Evolutionary conservation across 2,888 invertebrate genomes (phyloP), one percentile per base, ranked within the genome.

Genomic region (Notodonta dromedarius): DNA sequence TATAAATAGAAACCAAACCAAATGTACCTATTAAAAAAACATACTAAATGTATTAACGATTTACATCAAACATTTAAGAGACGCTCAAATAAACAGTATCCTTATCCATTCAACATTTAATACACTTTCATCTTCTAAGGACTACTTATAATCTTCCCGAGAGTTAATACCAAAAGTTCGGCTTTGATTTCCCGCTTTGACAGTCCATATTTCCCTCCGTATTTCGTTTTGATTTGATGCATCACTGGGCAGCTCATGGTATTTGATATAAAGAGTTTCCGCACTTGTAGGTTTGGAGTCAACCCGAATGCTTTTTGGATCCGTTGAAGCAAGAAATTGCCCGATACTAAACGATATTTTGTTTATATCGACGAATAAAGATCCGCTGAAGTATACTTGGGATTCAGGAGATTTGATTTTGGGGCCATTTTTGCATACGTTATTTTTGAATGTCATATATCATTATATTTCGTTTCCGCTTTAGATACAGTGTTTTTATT

Each of bases 161-260:
- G 14, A 56, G 56, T 59, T 24, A 40, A 44, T 59, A 48, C 42
- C 57, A 35, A 40, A 39, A 40, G 50, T 50, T 57, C 16, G 6
- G 16, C 24, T 46, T 50, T 55, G 56, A 63, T 40, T 55, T 57
- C 63, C 58, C 61, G 55, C 53, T 61, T 59, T 58, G 39, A 48
- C 35, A 35, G 39, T 56, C 57, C 58, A 61, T 61, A 63, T 60
- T 57, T 63, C 60, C 58, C 59, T 73, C 57, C 60, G 60, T 59
- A 70, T 73, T 76, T 66, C 71, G 77, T 73, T 81, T 80, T 80
- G 77, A 84, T 85, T 85, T 85, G 82, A 83, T 84, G 84, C 84
- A 82, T 78, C 80, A 76, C 73, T 75, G 76, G 65, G 58, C 66
- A 63, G 67, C 70, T 71, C 65, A 62, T 69, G 66, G 63, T 70